Conservation (phyloP, 1,140 invertebrate species). For the Heliothis virescens region DNA sequence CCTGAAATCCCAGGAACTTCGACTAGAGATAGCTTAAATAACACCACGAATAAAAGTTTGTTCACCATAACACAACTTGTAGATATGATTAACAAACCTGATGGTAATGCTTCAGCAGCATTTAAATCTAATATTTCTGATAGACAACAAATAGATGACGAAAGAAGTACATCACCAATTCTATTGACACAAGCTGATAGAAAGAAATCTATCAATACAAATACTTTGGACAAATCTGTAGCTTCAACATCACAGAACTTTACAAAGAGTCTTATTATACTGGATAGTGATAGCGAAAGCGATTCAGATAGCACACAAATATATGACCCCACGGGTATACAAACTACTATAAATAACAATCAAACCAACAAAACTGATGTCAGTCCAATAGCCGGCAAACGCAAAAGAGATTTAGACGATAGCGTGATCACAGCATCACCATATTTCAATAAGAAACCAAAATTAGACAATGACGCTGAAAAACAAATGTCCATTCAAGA, state of each 20-base stretch:
- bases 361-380: slow-evolving; percentile 37
- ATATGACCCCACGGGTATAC: slow-evolving; percentile 55
- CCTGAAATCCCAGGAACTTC: slow-evolving; percentile 26
- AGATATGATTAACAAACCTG: slow-evolving; percentile 74
- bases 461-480: slow-evolving; percentile 58
- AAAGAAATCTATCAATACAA: slow-evolving; percentile 54
- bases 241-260: slow-evolving; percentile 7
- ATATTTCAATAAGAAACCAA: slow-evolving; percentile 77
- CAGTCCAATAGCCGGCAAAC: slow-evolving; percentile 58
- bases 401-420: slow-evolving; percentile 68
- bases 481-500: slow-evolving; percentile 66
- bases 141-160: slow-evolving; percentile 15
- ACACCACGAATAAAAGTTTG: slow-evolving; percentile 73
- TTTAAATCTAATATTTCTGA: slow-evolving; percentile 34
- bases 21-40: slow-evolving; percentile 45
- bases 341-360: background rate
- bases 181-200: slow-evolving; percentile 72
- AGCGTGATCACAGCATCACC: slow-evolving; percentile 63
- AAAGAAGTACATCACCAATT: slow-evolving; percentile 71
- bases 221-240: slow-evolving; percentile 36
- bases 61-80: slow-evolving; percentile 77
- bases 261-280: slow-evolving; percentile 66
- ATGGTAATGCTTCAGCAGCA: slow-evolving; percentile 46
- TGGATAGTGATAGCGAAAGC: slow-evolving; percentile 76
- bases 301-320: slow-evolving; percentile 64